Base-by-base conservation (phyloP, 1,140 invertebrate genomes). In the Hypsibius dujardini region DNA sequence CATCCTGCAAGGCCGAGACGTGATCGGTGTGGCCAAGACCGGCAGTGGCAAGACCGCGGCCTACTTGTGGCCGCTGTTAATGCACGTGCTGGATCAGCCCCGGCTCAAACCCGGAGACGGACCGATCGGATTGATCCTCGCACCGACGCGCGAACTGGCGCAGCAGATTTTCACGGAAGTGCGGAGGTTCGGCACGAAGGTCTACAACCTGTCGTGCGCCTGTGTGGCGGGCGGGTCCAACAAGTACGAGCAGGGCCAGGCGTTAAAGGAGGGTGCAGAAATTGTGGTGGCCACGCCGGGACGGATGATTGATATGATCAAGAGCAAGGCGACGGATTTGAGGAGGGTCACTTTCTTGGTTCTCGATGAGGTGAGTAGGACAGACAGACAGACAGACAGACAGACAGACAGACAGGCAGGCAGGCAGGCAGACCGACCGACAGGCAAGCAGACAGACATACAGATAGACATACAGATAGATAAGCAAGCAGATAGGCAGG, bases 171-270 rank as follows among this genome's bases (percentile, higher is more conserved):
- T 97, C 79, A 88, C 87, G 78, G 95, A 98, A 82, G 90, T 93
- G 0, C 95, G 90, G 77, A 89, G 87, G 76, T 98, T 97, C 82
- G 92, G 92, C 0, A 67, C 62, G 7, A 67, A 67, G 3, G 62
- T 67, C 62, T 67, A 67, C 62, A 67, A 14, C 42, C 42, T 67
- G 3, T 3, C 7, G 12, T 14, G 12, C 7, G 42, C 62, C 42
- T 56, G 50, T n/a, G n/a, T 56, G 7, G 50, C 97, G 80, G 96
- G 96, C 71, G 96, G 96, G 46, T 95, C 95, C 0, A 95, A 89
- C 47, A 97, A 98, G 79, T 98, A 92, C 89, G 95, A 98, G 79
- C 96, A 99, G 79, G 89, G 87, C 69, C 95, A 97, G 81, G 92
- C 91, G 1, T 83, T 96, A 73, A 89, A 95, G 83, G 85, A 86